phyloP scores from a whole-genome alignment of 2,888 invertebrate species.

The Euproctis similis region DNA sequence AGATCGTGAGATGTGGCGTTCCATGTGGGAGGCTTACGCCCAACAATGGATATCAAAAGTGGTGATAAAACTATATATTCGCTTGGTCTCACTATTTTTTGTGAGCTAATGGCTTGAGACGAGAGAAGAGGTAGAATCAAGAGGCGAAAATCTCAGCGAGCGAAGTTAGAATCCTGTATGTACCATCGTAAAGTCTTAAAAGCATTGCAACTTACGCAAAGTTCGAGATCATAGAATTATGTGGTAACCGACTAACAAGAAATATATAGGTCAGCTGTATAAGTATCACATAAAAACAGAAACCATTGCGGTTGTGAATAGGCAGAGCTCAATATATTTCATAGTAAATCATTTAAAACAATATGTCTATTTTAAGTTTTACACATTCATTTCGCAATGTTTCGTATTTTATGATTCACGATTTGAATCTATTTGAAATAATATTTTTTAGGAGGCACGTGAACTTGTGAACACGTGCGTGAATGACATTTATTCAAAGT shows the following conservation, averaged over 20 bases:
- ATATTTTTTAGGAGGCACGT: too few relatives aligned
- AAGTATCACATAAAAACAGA: constrained; percentile 16
- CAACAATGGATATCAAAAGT: too few relatives aligned
- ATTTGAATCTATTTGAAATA: too few relatives aligned
- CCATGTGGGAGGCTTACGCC: too few relatives aligned
- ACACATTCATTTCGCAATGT: constrained; percentile 17
- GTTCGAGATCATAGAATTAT: constrained; percentile 14
- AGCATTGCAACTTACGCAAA: constrained; percentile 15
- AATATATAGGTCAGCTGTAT: constrained; percentile 18
- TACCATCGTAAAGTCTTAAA: constrained; percentile 15
- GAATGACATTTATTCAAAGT: too few relatives aligned
- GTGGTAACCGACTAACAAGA: constrained; percentile 18
- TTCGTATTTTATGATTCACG: constrained; percentile 8
- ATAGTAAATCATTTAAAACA: constrained; percentile 28
- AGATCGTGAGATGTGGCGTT: too few relatives aligned
- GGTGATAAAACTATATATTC: too few relatives aligned
- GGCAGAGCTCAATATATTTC: constrained; percentile 10
- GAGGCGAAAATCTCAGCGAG: too few relatives aligned
- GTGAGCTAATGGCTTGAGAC: too few relatives aligned
- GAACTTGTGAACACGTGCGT: too few relatives aligned
- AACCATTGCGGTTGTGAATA: constrained; percentile 14
- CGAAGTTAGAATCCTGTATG: constrained; percentile 15
- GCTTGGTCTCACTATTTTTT: too few relatives aligned
- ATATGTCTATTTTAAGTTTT: constrained; percentile 27
- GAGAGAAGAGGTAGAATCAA: too few relatives aligned